A percentile compares a stretch with the other conserved stretches of the same genome.
These are phyloP conservation scores for Ecdyonurus torrentis DNA, from an alignment of 2,888 invertebrate species.

Conservation along the genomic window DNA sequence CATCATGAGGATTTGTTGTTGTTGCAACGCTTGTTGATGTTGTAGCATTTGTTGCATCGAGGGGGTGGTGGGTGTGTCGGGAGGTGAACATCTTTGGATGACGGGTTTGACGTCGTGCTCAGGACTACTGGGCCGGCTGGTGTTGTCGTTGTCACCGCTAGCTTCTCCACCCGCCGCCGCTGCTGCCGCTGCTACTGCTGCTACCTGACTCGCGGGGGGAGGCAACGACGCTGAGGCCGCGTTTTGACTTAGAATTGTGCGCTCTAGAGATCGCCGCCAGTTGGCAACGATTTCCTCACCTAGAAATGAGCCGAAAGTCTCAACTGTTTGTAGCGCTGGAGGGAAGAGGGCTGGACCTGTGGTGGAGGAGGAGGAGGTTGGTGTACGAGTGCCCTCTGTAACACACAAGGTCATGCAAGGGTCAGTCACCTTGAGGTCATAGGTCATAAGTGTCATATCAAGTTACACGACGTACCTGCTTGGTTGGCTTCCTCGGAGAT, in stretches of 20 bases:
- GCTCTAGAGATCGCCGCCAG: conserved; percentile 54
- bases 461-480: conserved; percentile 17
- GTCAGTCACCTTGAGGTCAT: too few species aligned
- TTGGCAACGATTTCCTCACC: conserved; percentile 71
- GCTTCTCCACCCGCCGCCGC: too few species aligned
- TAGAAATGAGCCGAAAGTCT: conserved; percentile 53
- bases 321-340: conserved; percentile 45
- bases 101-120: background rate
- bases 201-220: conserved; percentile 7
- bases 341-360: conserved; percentile 25
- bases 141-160: background rate
- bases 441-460: too few species aligned
- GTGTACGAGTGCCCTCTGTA: too few species aligned
- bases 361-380: conserved; percentile 20
- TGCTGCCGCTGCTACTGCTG: too few species aligned
- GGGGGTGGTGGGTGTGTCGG: background rate
- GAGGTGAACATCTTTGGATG: background rate
- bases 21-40: background rate
- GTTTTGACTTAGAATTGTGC: conserved; percentile 24
- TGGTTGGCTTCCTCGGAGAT: conserved; percentile 12
- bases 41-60: conserved; percentile 2
- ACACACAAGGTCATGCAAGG: too few species aligned
- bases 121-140: background rate
- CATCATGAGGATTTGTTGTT: background rate
- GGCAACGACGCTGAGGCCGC: conserved; percentile 17